phyloP scores from a whole-genome alignment of 2,113 vertebrate genomes.

The Trematocara nigrifrons region DNA sequence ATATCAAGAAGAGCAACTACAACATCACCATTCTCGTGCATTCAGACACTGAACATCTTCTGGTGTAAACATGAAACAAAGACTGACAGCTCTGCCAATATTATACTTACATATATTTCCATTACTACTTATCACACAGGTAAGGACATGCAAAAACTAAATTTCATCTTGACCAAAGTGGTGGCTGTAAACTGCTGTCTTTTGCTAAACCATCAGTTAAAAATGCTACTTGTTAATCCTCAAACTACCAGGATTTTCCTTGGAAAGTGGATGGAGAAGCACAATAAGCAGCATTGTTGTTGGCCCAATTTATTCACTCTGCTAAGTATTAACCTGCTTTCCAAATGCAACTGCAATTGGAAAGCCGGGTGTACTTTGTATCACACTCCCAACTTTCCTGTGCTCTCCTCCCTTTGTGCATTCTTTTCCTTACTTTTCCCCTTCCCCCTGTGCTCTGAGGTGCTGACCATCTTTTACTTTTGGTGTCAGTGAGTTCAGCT shows the following conservation, averaged over 20 bases:
- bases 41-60: not conserved
- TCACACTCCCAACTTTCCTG: not conserved
- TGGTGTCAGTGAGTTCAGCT: constrained; percentile 48
- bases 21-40: not conserved
- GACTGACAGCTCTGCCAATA: not conserved
- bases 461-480: constrained; percentile 1
- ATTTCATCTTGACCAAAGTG: not conserved
- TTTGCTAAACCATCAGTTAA: not conserved
- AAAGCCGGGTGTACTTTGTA: not conserved
- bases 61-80: not conserved
- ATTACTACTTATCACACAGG: not conserved
- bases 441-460: not conserved
- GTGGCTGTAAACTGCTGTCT: not conserved
- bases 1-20: not conserved
- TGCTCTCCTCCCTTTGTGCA: constrained; percentile 1
- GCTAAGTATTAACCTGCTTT: constrained; percentile 3
- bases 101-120: not conserved
- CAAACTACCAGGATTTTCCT: not conserved
- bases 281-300: not conserved
- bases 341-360: not conserved
- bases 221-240: not conserved
- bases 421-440: not conserved
- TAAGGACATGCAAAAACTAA: not conserved
- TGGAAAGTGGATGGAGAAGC: not conserved
- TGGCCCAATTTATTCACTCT: not conserved